Evolutionary conservation across 2,797 vertebrate species (phyloP), one percentile per base, ranked within the genome.

Genomic region (Poecilia velifera): DNA sequence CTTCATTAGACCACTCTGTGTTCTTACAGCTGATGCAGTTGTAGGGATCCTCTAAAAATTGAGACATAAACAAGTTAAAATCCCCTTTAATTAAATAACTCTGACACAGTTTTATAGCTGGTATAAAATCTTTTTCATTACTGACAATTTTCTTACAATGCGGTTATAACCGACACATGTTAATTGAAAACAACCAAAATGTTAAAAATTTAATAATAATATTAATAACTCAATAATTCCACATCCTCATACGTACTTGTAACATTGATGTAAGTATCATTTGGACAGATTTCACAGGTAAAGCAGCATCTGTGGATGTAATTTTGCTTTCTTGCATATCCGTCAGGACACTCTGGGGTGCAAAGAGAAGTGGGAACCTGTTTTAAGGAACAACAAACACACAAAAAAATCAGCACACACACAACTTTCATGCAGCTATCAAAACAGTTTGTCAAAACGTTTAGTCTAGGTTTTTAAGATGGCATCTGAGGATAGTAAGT

Each of bases 301-400:
- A 97, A 97, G 85, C 97, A 97, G 82, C 97, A 97, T 16, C 78
- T 79, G 16, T 96, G 86, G 31, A 86, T 51, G 39, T 89, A 92
- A n/a, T 88, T 34, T 0, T 62, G 77, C 18, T 85, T 90, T 73
- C 90, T 96, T 71, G 0, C 76, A 14, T 90, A 86, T 75, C 96
- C 97, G 0, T 5, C 20, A 1, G 2, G 5, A 72, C 96, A 97
- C n/a, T 92, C 89, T 7, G 31, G 43, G n/a, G 96, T 96, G 74
- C 97, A 97, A 25, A 77, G 34, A 36, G 94, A 92, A 14, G 89
- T 79, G 4, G 95, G 95, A 10, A 93, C 91, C 96, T 96, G 84
- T 36, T 68, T 68, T 18, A 76, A 28, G 47, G 14, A 74, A 5
- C 22, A 77, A n/a, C 3, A 77, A 51, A 73, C 3, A 0, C 34